Percentiles rank a stretch among this genome's conserved stretches.
phyloP scores from a whole-genome alignment of 2,888 invertebrate species.

The Torymus auratus region DNA sequence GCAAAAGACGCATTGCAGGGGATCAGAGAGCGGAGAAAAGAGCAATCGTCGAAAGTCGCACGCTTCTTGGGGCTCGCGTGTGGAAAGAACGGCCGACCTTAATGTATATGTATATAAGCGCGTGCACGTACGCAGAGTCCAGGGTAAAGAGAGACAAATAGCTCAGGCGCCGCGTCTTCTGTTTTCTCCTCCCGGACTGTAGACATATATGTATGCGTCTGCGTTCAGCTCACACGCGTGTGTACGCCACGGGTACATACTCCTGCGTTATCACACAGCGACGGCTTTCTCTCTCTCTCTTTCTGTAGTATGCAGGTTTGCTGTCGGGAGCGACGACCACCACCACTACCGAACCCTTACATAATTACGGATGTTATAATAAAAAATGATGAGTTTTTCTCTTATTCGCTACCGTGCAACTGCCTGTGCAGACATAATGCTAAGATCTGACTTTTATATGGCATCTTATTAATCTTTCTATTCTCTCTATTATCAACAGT shows the following conservation, averaged over 20 bases:
- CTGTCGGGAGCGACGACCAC: slow-evolving; percentile 5
- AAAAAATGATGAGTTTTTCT: slow-evolving; percentile 60
- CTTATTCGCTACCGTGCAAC: slow-evolving; percentile 36
- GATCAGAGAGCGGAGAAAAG: not conserved
- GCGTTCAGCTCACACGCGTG: too few species aligned
- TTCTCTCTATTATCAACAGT: too few species aligned
- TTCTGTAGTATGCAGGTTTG: not conserved
- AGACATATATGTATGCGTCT: too few species aligned
- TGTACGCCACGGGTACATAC: too few species aligned
- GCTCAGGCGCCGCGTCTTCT: too few species aligned
- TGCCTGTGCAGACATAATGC: not conserved
- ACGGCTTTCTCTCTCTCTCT: too few species aligned
- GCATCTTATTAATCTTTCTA: not conserved
- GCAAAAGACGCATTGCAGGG: slow-evolving; percentile 10
- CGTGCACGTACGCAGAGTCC: not conserved
- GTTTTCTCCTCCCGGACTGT: too few species aligned
- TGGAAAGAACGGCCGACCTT: slow-evolving; percentile 13
- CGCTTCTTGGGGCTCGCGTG: not conserved
- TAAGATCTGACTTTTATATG: not conserved
- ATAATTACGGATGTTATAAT: slow-evolving; percentile 70
- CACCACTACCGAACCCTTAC: slow-evolving; percentile 28
- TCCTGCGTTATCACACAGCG: too few species aligned
- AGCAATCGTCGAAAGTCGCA: slow-evolving; percentile 30
- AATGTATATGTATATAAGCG: not conserved
- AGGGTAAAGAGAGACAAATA: too few species aligned